Evolutionary conservation across 1,140 invertebrate genomes (phyloP), one percentile per base, ranked within the genome.

Genomic region (Hermetia illucens): DNA sequence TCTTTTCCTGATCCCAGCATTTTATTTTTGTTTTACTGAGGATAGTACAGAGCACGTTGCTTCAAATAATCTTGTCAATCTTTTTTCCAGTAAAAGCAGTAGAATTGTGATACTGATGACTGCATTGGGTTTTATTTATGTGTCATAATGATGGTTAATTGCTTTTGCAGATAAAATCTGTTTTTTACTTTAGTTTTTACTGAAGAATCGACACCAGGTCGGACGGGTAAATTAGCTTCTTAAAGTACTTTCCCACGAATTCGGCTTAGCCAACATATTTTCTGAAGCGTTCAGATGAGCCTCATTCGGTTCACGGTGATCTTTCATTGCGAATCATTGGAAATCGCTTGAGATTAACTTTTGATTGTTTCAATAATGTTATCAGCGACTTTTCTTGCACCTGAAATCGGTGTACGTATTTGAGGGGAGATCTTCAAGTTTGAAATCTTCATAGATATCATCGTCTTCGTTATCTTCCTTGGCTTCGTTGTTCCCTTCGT

Each of bases 141-240:
- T n/a, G n/a, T n/a, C n/a, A n/a, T n/a, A n/a, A n/a, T n/a, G n/a
- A n/a, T n/a, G n/a, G n/a, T n/a, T n/a, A n/a, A n/a, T n/a, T n/a
- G n/a, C n/a, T n/a, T n/a, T n/a, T n/a, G n/a, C n/a, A n/a, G n/a
- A n/a, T n/a, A n/a, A n/a, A n/a, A n/a, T n/a, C n/a, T n/a, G n/a
- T n/a, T n/a, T n/a, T n/a, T n/a, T n/a, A n/a, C n/a, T n/a, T n/a
- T n/a, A n/a, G n/a, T n/a, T n/a, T n/a, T n/a, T n/a, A n/a, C n/a
- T n/a, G n/a, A n/a, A n/a, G n/a, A 0, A 87, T 80, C 22, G 80
- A 78, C 2, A 79, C 82, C 22, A 86, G 60, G 53, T 86, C 82
- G 3, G 66, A 61, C 6, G 55, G 58, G 12, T 55, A 58, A 35
- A 55, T 55, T 20, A 58, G 55, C 15, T 58, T 53, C 10, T 58